Evolutionary conservation across 2,797 vertebrate species (phyloP), one percentile per base, ranked within the genome.

Genomic region (Anguilla pacifica): DNA sequence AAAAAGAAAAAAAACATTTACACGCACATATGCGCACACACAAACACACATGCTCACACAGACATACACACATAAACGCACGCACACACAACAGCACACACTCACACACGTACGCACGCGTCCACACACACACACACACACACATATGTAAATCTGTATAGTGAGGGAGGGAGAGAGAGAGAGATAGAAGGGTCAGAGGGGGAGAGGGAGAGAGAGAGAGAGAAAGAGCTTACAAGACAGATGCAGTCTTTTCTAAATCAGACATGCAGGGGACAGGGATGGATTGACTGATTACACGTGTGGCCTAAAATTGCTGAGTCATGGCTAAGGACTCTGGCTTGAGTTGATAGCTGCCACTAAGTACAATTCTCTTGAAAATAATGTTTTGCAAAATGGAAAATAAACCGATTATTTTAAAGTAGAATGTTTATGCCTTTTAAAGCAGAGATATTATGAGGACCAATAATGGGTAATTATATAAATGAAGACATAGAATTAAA

Each of bases 91-190:
- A 49, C 86, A 74, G 22, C 79, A 86, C 1, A 49, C 2, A 81
- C 4, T 25, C 22, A 67, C 6, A 67, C 79, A 89, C 89, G 90
- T 86, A 84, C 83, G 88, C 31, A 28, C 46, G 57, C 39, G 17
- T 17, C 13, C n/a, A n/a, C n/a, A n/a, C n/a, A n/a, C n/a, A n/a
- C 19, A 15, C 15, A 61, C 11, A 22, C 59, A 61, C 15, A 61
- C 59, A 61, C 59, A 61, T 61, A 3, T 61, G 3, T 61, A 19
- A 19, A 61, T 2, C 9, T 17, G 15, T 61, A 22, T 3, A 22
- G 22, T 3, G 9, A 17, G 55, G 55, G 17, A 17, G 55, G 17
- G 61, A 67, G 22, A 67, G 19, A 67, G 61, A 7, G 61, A 25
- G 61, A 67, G 22, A 67, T 22, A 11, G 22, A 61, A 25, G 5